These are phyloP conservation scores for Panthera tigris DNA, from an alignment of 2,113 vertebrate species.

Conservation along the genomic window DNA sequence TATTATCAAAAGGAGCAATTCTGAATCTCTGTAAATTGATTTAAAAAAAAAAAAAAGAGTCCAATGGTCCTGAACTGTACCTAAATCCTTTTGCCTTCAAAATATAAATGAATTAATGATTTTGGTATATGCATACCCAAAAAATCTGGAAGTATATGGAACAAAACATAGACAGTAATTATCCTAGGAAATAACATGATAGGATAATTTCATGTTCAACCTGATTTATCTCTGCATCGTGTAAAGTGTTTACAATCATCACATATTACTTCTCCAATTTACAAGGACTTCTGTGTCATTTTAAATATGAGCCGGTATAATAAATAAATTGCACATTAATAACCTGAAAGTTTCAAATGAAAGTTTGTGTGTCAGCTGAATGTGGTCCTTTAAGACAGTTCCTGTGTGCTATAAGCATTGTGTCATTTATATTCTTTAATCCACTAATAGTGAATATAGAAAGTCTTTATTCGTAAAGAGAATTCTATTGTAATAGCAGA, in stretches of 20 bases:
- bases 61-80: no score
- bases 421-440: neutral
- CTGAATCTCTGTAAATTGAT: neutral
- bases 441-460: neutral
- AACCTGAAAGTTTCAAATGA: constrained; percentile 9
- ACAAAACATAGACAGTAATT: neutral
- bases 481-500: neutral
- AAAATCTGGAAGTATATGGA: neutral
- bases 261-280: neutral
- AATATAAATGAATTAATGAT: neutral
- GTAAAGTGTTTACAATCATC: neutral
- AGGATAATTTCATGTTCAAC: neutral
- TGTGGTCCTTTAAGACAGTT: neutral
- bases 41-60: neutral
- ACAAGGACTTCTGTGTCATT: neutral
- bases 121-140: neutral
- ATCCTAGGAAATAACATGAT: neutral
- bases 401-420: neutral
- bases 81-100: neutral
- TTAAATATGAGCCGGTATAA: neutral
- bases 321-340: constrained; percentile 15
- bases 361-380: neutral
- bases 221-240: neutral
- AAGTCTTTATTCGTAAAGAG: neutral
- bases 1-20: neutral